Conservation (phyloP, 2,888 invertebrate species). For the Latrodectus hesperus region DNA sequence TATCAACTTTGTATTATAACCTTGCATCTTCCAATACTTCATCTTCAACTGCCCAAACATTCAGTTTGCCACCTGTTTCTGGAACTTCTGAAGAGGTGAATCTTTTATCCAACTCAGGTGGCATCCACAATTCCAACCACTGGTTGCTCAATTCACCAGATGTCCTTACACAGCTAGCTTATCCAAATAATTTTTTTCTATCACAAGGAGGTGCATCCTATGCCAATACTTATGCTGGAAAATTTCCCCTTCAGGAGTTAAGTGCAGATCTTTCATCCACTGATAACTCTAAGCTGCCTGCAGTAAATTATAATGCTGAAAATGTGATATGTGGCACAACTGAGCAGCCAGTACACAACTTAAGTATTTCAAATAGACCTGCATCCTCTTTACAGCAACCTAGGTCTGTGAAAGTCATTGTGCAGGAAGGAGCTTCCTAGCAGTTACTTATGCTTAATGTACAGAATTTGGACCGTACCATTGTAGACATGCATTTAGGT, state of each 20-base stretch:
- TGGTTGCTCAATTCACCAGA: conserved; percentile 68
- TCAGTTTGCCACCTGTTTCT: conserved; percentile 26
- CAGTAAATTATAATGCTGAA: conserved; percentile 48
- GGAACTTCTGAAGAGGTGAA: conserved; percentile 49
- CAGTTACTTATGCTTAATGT: conserved; percentile 59
- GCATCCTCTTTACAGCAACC: conserved; percentile 65
- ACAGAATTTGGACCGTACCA: conserved; percentile 57
- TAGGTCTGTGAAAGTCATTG: conserved; percentile 67
- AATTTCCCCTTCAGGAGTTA: conserved; percentile 51
- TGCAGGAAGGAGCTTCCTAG: conserved; percentile 70
- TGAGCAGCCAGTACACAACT: conserved; percentile 60
- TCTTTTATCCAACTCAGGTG: conserved; percentile 47
- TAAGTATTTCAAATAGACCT: conserved; percentile 64
- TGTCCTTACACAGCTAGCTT: conserved; percentile 59
- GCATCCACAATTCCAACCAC: conserved; percentile 51
- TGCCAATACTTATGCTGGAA: conserved; percentile 47
- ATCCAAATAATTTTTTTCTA: conserved; percentile 66
- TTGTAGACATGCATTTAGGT: conserved; percentile 63
- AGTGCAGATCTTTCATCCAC: conserved; percentile 47
- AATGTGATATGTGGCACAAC: conserved; percentile 56
- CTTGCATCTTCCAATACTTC: conserved; percentile 50
- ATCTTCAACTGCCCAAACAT: conserved; percentile 25
- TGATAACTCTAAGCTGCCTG: conserved; percentile 29
- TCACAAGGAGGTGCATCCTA: conserved; percentile 50
- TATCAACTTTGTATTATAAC: conserved; percentile 55